Evolutionary conservation across 2,888 invertebrate species (phyloP), one percentile per base, ranked within the genome.

Genomic region (Cosmorhoe ocellata): DNA sequence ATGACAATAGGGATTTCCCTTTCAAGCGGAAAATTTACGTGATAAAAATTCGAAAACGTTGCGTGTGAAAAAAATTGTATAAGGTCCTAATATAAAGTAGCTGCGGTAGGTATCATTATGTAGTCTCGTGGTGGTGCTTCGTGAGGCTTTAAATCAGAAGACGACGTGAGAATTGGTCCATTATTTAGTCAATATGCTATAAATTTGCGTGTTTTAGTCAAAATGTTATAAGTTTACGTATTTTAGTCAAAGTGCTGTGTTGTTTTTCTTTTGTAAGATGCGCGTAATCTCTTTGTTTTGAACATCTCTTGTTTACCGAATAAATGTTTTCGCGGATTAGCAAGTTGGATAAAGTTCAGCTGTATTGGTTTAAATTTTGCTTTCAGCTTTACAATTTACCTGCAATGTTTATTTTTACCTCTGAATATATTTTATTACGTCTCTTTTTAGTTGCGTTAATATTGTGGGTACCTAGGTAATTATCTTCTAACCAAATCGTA

Each of bases 11-110:
- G 75, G 81, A 84, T 88, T 89, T 89, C 89, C 88, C 88, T 90
- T 87, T 86, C 86, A 74, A 83, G 82, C 83, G 81, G 84, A 84
- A 90, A 88, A 89, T 88, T 88, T 87, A 89, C 89, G 90, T 90
- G 90, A 87, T 87, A 84, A 80, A 88, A 84, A 90, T 87, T 81
- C 82, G 76, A 84, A 87, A 82, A 67, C 70, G 77, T 82, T 67
- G 85, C 88, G 84, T 90, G 89, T 88, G 87, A 89, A 89, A 88
- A 84, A 86, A 84, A 81, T 73, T 79, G 76, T 82, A 76, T 75
- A 72, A 79, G 81, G 79, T 81, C 82, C 81, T 81, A 85, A 85
- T 81, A 84, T 81, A 81, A 79, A 82, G 77, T 81, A 81, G 71
- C 86, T 88, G 88, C 84, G 88, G 88, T 87, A 88, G 87, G 84